These are phyloP conservation scores for Apodemia hepburni DNA, from an alignment of 2,888 invertebrate genomes.

Conservation along the genomic window DNA sequence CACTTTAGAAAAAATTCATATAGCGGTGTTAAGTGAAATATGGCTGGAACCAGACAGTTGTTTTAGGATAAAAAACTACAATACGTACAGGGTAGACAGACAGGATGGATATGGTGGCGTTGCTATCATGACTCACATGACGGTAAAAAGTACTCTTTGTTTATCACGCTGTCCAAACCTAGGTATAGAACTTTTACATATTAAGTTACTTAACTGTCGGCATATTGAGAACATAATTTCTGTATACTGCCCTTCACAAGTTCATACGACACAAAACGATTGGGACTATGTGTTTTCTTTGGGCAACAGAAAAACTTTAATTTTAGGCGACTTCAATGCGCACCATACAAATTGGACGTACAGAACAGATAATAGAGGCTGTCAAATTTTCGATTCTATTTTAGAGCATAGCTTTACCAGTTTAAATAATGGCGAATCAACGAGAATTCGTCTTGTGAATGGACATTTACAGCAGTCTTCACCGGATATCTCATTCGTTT, in stretches of 20 bases:
- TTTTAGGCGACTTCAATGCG: slow-evolving; percentile 36
- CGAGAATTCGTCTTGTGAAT: slow-evolving; percentile 29
- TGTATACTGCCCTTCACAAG: slow-evolving; percentile 32
- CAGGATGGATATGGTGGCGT: slow-evolving; percentile 28
- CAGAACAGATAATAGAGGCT: slow-evolving; percentile 33
- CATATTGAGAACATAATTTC: slow-evolving; percentile 28
- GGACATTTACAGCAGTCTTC: slow-evolving; percentile 29
- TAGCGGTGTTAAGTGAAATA: slow-evolving; percentile 30
- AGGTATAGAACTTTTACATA: slow-evolving; percentile 12
- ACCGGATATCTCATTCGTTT: slow-evolving; percentile 32
- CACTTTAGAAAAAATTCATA: slow-evolving; percentile 28
- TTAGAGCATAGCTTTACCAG: slow-evolving; percentile 26
- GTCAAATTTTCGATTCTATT: slow-evolving; percentile 29
- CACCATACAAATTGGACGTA: slow-evolving; percentile 30
- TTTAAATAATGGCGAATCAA: slow-evolving; percentile 29
- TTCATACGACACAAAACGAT: slow-evolving; percentile 26
- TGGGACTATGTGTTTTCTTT: slow-evolving; percentile 33
- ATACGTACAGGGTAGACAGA: slow-evolving; percentile 24
- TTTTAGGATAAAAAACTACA: slow-evolving; percentile 22
- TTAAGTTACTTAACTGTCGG: slow-evolving; percentile 32
- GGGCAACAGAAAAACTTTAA: slow-evolving; percentile 23
- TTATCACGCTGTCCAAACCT: background rate
- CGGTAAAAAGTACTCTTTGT: slow-evolving; percentile 10
- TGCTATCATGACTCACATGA: slow-evolving; percentile 24
- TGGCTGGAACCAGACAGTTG: slow-evolving; percentile 25